Evolutionary conservation across 2,113 vertebrate genomes (phyloP).

Genomic region (Pteruthius melanotis): DNA sequence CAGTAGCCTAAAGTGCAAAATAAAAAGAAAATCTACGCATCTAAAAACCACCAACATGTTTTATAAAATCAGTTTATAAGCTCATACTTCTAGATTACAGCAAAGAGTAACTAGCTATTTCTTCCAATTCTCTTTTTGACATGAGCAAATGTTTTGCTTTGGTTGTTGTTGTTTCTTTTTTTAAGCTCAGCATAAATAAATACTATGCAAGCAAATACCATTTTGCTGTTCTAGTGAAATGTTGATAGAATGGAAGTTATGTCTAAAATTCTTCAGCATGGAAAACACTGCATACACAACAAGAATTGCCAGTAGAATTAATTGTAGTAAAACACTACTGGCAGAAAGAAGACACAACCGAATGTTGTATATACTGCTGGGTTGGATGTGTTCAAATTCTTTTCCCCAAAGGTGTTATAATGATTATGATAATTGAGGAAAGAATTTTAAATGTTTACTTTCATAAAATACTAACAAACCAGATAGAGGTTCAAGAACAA

Average conservation of each 20-base stretch:
- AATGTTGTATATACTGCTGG: background rate
- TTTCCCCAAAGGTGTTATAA: background rate
- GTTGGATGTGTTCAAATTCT: background rate
- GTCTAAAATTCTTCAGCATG: background rate
- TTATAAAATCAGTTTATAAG: background rate
- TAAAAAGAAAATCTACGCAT: background rate
- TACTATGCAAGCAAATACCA: background rate
- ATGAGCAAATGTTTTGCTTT: background rate
- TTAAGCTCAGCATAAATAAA: background rate
- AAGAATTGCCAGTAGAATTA: background rate
- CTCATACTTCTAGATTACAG: background rate
- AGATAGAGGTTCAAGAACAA: background rate
- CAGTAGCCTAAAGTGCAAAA: conserved; percentile 80
- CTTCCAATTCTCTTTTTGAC: background rate
- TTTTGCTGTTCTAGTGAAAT: background rate
- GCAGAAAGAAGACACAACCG: background rate
- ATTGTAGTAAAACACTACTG: background rate
- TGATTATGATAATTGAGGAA: background rate
- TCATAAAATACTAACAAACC: background rate
- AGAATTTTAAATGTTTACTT: background rate
- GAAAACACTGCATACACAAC: background rate
- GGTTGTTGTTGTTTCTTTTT: background rate
- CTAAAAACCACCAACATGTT: background rate
- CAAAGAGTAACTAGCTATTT: background rate
- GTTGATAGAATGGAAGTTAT: background rate